phyloP scores from a whole-genome alignment of 2,797 vertebrate genomes.

The Schizothorax lantsangensis region DNA sequence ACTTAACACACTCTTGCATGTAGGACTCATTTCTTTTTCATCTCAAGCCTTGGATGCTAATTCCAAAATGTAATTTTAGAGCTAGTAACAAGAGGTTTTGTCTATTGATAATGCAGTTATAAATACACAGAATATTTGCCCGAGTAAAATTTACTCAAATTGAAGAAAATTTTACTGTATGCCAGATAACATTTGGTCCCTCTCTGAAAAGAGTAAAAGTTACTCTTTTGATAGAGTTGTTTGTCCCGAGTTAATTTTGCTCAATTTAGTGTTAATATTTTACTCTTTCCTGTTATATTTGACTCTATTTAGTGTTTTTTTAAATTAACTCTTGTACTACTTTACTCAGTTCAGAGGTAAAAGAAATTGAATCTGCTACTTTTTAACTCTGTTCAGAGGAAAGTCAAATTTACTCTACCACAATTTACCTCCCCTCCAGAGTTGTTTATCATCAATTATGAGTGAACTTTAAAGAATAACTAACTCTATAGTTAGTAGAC shows the following conservation, averaged over 20 bases:
- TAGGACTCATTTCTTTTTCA: neutral
- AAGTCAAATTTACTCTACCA: too few relatives aligned
- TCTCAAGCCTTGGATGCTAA: neutral
- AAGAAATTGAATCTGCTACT: neutral
- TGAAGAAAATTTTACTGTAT: neutral
- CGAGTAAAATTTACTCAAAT: conserved; percentile 19
- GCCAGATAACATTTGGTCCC: conserved; percentile 22
- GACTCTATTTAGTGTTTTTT: neutral
- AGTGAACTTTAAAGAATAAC: too few relatives aligned
- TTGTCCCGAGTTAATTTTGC: neutral
- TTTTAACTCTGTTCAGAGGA: neutral
- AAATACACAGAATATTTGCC: neutral
- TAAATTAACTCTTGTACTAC: neutral
- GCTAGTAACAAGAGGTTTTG: neutral
- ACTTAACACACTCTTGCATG: neutral
- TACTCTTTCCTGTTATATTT: neutral
- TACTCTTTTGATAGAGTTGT: neutral
- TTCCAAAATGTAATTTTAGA: neutral
- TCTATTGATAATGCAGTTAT: too few relatives aligned
- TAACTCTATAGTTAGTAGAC: too few relatives aligned
- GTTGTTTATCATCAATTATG: too few relatives aligned
- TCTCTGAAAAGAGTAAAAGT: neutral
- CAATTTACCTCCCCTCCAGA: too few relatives aligned
- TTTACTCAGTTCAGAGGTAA: neutral
- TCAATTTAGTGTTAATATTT: neutral